These are phyloP conservation scores for Nycticebus coucang DNA, from an alignment of 2,113 vertebrate species.

Conservation along the genomic window DNA sequence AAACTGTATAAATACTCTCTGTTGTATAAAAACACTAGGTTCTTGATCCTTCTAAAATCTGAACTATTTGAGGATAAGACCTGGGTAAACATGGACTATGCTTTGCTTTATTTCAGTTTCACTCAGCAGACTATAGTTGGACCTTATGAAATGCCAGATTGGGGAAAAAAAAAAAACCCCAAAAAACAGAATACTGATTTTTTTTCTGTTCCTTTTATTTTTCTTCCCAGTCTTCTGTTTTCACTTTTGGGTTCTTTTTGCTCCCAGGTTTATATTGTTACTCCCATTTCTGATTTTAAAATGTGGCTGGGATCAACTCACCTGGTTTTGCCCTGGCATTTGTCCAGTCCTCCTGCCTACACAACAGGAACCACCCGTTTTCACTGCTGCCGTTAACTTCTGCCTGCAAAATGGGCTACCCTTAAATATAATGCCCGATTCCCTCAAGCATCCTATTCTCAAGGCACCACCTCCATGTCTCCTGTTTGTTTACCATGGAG, in stretches of 20 bases:
- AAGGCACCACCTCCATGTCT: background rate
- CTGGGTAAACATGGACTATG: background rate
- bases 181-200: background rate
- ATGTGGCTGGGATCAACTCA: slow-evolving; percentile 12
- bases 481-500: slow-evolving; percentile 52
- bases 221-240: background rate
- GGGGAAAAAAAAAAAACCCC: background rate
- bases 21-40: slow-evolving; percentile 37
- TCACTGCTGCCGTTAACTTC: background rate
- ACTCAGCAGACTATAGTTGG: background rate
- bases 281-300: background rate
- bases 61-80: slow-evolving; percentile 32
- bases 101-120: slow-evolving; percentile 10
- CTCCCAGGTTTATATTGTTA: background rate
- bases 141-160: background rate
- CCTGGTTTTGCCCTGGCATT: background rate
- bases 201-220: background rate
- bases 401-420: background rate
- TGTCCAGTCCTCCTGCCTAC: background rate
- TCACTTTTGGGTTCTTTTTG: background rate
- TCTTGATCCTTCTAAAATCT: slow-evolving; percentile 54
- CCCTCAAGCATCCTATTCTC: slow-evolving; percentile 27
- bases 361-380: fast-evolving
- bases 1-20: slow-evolving; percentile 37
- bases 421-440: background rate